Conservation (phyloP, 1,140 invertebrate species). For the Helicoverpa zea region DNA sequence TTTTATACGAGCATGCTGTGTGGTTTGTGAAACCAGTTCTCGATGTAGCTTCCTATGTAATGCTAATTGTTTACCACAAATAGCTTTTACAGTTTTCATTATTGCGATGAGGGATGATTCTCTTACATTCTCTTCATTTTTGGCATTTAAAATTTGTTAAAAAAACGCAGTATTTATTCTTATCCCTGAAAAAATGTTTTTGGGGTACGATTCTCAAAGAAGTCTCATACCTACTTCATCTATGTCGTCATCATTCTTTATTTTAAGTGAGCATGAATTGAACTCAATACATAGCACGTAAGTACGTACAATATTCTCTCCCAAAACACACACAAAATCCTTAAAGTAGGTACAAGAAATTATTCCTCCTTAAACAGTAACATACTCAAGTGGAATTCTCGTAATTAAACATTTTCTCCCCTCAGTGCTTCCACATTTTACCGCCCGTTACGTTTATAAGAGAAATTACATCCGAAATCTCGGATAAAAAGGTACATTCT, state of each 20-base stretch:
- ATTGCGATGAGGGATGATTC: too few species aligned
- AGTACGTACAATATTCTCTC: neutral
- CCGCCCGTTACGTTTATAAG: slow-evolving; percentile 26
- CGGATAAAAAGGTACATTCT: neutral
- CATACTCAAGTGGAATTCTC: slow-evolving; percentile 5
- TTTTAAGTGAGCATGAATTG: too few species aligned
- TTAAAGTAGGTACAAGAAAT: slow-evolving; percentile 12
- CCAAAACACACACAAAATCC: neutral
- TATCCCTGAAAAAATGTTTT: too few species aligned
- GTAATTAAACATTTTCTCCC: slow-evolving; percentile 26
- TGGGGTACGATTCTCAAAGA: too few species aligned
- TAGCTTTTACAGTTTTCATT: too few species aligned
- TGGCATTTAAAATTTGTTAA: too few species aligned
- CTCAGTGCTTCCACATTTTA: neutral
- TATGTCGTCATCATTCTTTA: too few species aligned
- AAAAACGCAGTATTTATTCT: too few species aligned
- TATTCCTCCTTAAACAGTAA: slow-evolving; percentile 24
- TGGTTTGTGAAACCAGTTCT: neutral
- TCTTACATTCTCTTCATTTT: too few species aligned
- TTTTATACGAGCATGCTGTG: slow-evolving; percentile 10
- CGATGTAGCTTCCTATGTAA: neutral
- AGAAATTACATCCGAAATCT: slow-evolving; percentile 26
- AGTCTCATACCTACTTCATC: too few species aligned
- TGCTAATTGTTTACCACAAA: too few species aligned
- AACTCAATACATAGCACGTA: neutral